Percentiles rank a stretch among this genome's conserved stretches.
These are phyloP conservation scores for Aphelinus atriplicis DNA, from an alignment of 1,140 invertebrate genomes.

Conservation along the genomic window DNA sequence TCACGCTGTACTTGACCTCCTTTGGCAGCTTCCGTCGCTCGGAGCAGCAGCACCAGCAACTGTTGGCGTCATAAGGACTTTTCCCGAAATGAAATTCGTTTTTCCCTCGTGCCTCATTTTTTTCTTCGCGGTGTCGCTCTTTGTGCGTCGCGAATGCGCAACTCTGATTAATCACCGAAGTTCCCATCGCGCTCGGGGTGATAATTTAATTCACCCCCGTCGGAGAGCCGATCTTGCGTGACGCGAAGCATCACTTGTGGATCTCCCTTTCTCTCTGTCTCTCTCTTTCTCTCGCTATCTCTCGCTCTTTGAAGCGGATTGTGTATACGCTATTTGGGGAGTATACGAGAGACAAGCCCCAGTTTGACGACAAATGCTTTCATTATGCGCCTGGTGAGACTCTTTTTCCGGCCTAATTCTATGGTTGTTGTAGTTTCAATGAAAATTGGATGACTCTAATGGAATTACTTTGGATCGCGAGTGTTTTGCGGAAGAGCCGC, in stretches of 20 bases:
- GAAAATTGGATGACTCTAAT: too few relatives aligned
- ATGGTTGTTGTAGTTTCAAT: too few relatives aligned
- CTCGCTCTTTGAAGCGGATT: too few relatives aligned
- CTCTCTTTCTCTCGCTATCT: too few relatives aligned
- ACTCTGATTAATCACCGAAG: conserved; percentile 15
- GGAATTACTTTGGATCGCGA: too few relatives aligned
- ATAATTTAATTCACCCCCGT: conserved; percentile 19
- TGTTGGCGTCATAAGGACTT: not conserved
- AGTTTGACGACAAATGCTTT: not conserved
- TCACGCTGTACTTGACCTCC: conserved; percentile 25
- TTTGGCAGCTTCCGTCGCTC: not conserved
- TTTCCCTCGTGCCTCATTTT: not conserved
- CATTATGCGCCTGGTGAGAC: not conserved
- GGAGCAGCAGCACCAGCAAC: too few relatives aligned
- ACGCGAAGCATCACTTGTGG: conserved; percentile 21
- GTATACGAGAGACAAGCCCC: too few relatives aligned
- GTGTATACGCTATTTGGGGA: too few relatives aligned
- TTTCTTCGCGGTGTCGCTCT: not conserved
- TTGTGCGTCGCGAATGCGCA: not conserved
- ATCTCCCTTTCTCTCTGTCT: not conserved
- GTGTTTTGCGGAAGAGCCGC: too few relatives aligned
- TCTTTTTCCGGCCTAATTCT: too few relatives aligned
- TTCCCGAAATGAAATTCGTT: not conserved
- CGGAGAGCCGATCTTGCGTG: conserved; percentile 1
- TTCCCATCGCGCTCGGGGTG: not conserved